Evolutionary conservation across 2,888 invertebrate species (phyloP).

Genomic region (Strigamia maritima): DNA sequence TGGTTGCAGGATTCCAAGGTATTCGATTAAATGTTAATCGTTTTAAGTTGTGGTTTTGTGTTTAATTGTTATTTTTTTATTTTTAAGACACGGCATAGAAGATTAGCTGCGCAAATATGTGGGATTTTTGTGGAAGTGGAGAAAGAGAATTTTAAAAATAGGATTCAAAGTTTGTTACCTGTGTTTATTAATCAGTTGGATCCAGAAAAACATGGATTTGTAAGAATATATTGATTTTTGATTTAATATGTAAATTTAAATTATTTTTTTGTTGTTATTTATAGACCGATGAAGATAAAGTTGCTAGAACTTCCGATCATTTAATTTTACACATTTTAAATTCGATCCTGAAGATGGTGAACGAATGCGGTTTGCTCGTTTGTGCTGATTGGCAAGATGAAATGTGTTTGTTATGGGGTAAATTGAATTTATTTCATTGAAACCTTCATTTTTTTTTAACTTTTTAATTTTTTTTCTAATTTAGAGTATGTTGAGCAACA

Average conservation of each 20-base stretch:
- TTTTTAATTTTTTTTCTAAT: slow-evolving; percentile 47
- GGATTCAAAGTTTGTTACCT: slow-evolving; percentile 63
- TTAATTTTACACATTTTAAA: slow-evolving; percentile 31
- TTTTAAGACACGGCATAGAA: slow-evolving; percentile 59
- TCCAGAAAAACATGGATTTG: slow-evolving; percentile 45
- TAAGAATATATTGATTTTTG: slow-evolving; percentile 38
- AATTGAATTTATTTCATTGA: not conserved
- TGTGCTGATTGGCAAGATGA: not conserved
- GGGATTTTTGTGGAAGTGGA: slow-evolving; percentile 78
- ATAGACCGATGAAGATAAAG: not conserved
- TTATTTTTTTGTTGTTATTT: no score
- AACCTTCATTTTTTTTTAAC: not conserved
- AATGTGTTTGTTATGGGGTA: slow-evolving; percentile 35
- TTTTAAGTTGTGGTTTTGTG: not conserved
- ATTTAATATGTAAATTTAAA: not conserved
- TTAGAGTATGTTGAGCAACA: slow-evolving; percentile 67
- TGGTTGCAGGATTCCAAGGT: slow-evolving; percentile 53
- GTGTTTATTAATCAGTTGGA: slow-evolving; percentile 59
- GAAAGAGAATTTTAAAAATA: slow-evolving; percentile 64
- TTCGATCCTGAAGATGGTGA: slow-evolving; percentile 26
- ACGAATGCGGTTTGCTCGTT: not conserved
- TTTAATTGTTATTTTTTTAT: not conserved
- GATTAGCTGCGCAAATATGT: slow-evolving; percentile 72
- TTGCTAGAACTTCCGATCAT: slow-evolving; percentile 36
- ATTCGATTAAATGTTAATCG: slow-evolving; percentile 41